These are phyloP conservation scores for Bos indicus DNA, from an alignment of 2,113 vertebrate genomes.

Conservation along the genomic window DNA sequence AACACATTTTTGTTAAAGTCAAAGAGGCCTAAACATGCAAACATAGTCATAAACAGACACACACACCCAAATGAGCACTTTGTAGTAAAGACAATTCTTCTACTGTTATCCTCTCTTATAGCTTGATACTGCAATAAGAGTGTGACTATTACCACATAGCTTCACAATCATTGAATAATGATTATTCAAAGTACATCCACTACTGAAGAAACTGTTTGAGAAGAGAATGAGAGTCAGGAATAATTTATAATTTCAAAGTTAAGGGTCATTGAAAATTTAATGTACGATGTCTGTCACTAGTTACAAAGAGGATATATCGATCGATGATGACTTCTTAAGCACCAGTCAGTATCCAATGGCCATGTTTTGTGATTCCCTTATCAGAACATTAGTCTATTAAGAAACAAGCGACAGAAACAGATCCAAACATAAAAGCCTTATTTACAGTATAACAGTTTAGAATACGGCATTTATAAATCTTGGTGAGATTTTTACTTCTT, in stretches of 20 bases:
- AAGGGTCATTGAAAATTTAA: background rate
- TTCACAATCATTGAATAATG: background rate
- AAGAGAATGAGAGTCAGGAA: slow-evolving; percentile 7
- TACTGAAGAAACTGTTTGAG: background rate
- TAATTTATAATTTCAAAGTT: slow-evolving; percentile 44
- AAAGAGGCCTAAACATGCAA: background rate
- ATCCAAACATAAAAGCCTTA: background rate
- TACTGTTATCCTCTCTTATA: background rate
- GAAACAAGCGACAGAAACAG: slow-evolving; percentile 17
- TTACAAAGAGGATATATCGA: background rate
- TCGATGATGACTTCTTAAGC: background rate
- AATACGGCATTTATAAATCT: background rate
- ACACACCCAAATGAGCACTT: background rate
- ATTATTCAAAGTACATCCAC: background rate
- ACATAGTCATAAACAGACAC: background rate
- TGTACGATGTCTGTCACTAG: background rate
- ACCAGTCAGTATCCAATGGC: background rate
- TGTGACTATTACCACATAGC: background rate
- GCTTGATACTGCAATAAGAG: background rate
- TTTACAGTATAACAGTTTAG: background rate
- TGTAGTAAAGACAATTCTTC: background rate
- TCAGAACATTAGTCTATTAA: background rate
- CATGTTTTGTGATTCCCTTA: background rate
- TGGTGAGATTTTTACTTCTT: background rate
- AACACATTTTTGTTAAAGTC: background rate